Conservation (phyloP, 2,888 invertebrate genomes). For the Polia nebulosa region DNA sequence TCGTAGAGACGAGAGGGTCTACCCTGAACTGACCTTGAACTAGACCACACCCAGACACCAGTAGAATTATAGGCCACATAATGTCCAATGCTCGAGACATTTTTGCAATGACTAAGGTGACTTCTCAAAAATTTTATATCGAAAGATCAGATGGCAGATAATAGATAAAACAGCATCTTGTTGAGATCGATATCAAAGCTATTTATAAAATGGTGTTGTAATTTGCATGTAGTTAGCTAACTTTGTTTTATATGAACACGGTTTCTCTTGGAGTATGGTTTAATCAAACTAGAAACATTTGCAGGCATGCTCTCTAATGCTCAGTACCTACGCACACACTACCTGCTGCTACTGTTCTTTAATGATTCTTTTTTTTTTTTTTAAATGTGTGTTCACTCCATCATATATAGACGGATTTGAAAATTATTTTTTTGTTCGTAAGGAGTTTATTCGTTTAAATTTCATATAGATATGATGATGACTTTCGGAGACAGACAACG, state of each 20-base stretch:
- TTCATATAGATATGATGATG: no score
- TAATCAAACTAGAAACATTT: background rate
- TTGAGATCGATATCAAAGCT: background rate
- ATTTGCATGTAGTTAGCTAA: background rate
- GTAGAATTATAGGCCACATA: slow-evolving; percentile 22
- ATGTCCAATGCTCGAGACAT: slow-evolving; percentile 17
- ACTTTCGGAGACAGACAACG: no score
- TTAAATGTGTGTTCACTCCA: no score
- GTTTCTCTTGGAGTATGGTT: background rate
- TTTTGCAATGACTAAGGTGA: background rate
- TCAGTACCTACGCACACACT: no score
- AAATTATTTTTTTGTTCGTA: no score
- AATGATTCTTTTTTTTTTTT: no score
- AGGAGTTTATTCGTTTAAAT: no score
- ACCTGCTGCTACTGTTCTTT: no score
- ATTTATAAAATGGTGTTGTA: background rate
- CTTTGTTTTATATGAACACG: background rate
- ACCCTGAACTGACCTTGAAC: slow-evolving; percentile 38
- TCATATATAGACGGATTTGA: no score
- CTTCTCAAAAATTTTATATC: background rate
- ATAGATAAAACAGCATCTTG: background rate
- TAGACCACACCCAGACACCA: slow-evolving; percentile 20
- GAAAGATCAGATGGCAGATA: slow-evolving; percentile 9
- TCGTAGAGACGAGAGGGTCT: slow-evolving; percentile 63
- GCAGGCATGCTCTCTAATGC: no score